These are phyloP conservation scores for Riparia riparia DNA, from an alignment of 2,113 vertebrate genomes.

Conservation along the genomic window DNA sequence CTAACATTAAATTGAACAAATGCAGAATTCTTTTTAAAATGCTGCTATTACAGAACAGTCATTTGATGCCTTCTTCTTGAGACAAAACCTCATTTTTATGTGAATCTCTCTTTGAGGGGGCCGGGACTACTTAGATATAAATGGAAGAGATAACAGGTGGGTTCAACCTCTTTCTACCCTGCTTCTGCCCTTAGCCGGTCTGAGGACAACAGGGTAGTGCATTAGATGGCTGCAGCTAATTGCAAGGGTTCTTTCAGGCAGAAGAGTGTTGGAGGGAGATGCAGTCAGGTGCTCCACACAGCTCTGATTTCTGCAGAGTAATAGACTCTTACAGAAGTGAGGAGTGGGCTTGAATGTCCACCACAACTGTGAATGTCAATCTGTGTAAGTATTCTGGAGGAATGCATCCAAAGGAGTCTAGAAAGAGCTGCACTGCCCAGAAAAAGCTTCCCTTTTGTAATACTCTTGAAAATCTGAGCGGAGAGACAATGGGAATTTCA, in stretches of 20 bases:
- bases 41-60: accelerated
- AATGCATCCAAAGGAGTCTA: background rate
- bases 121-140: background rate
- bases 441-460: background rate
- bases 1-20: background rate
- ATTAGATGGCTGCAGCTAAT: background rate
- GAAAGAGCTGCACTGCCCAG: background rate
- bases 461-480: background rate
- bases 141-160: background rate
- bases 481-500: background rate
- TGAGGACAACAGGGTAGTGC: no score
- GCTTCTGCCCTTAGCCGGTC: background rate
- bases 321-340: background rate
- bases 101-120: accelerated
- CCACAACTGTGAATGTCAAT: accelerated
- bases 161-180: background rate
- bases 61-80: background rate
- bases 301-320: background rate
- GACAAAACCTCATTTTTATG: background rate
- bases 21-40: background rate
- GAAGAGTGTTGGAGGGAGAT: no score
- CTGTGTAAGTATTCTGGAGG: background rate
- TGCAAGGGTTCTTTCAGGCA: background rate
- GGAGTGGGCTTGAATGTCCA: background rate
- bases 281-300: background rate